A percentile compares a stretch with the other conserved stretches of the same genome.
phyloP scores from a whole-genome alignment of 2,888 invertebrate genomes.

The Syrphus vitripennis region DNA sequence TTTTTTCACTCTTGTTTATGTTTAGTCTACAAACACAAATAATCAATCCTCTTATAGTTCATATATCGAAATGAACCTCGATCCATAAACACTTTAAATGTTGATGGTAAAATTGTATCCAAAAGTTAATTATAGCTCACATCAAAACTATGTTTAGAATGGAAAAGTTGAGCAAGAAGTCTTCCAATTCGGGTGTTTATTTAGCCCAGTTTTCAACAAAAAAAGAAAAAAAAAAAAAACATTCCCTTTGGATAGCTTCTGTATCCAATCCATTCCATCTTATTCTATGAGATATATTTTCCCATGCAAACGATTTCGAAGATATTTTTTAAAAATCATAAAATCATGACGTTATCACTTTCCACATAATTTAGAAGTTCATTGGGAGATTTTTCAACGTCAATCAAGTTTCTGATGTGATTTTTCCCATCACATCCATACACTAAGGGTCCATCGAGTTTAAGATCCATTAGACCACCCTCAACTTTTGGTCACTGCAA shows the following conservation, averaged over 20 bases:
- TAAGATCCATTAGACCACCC: conserved; percentile 38
- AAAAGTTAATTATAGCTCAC: conserved; percentile 41
- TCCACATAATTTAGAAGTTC: conserved; percentile 1
- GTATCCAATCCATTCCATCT: too few species aligned
- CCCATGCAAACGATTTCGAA: conserved; percentile 28
- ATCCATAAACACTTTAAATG: conserved; percentile 41
- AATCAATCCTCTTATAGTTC: conserved; percentile 6
- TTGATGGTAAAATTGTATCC: conserved; percentile 51
- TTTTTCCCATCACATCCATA: conserved; percentile 18
- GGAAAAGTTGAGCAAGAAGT: conserved; percentile 9
- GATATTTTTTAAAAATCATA: conserved; percentile 8
- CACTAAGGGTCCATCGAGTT: conserved; percentile 1
- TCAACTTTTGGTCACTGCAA: conserved; percentile 28
- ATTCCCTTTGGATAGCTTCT: conserved; percentile 36
- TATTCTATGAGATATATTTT: too few species aligned
- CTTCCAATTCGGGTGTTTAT: conserved; percentile 2
- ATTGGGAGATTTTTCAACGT: conserved; percentile 41
- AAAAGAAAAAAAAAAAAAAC: background rate
- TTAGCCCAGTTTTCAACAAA: conserved; percentile 31
- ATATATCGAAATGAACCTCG: background rate
- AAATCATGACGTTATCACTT: conserved; percentile 27
- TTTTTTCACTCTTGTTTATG: conserved; percentile 54
- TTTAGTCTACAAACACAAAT: conserved; percentile 60
- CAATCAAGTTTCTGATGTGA: conserved; percentile 11
- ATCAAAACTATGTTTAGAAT: conserved; percentile 37